A percentile compares a stretch with the other conserved stretches of the same genome.
Evolutionary conservation across 2,888 invertebrate genomes (phyloP).

Genomic region (Drosophila nr. perissopoda): DNA sequence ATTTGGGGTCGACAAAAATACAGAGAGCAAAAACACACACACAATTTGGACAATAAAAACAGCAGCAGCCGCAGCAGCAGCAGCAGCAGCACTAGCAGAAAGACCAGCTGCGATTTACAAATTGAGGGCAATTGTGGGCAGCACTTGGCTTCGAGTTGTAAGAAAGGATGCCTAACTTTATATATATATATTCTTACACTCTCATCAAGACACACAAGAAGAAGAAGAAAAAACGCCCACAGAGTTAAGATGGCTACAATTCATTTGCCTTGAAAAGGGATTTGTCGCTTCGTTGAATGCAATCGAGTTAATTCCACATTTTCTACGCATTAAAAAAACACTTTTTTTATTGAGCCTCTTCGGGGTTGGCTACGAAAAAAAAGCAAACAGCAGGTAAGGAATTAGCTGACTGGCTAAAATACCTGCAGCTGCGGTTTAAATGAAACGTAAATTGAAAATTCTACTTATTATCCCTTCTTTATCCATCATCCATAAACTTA

Average conservation of each 20-base stretch:
- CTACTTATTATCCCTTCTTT: background rate
- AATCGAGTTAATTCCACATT: slow-evolving; percentile 72
- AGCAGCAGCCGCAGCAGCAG: slow-evolving; percentile 35
- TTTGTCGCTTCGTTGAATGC: slow-evolving; percentile 72
- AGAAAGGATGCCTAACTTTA: background rate
- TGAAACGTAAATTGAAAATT: background rate
- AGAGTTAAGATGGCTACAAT: slow-evolving; percentile 17
- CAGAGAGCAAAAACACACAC: slow-evolving; percentile 42
- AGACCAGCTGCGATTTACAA: slow-evolving; percentile 37
- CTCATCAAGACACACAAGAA: background rate
- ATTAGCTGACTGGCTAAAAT: slow-evolving; percentile 12
- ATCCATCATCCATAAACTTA: background rate
- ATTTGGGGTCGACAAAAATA: slow-evolving; percentile 20
- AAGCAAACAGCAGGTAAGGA: background rate
- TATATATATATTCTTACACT: background rate
- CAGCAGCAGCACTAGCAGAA: background rate
- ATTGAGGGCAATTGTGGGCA: slow-evolving; percentile 45
- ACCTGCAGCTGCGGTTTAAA: background rate
- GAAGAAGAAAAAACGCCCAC: slow-evolving; percentile 24
- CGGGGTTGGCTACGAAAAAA: background rate
- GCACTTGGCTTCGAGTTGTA: background rate
- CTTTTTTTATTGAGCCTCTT: slow-evolving; percentile 31
- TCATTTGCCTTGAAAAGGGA: slow-evolving; percentile 37
- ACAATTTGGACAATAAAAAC: slow-evolving; percentile 48
- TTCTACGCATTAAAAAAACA: slow-evolving; percentile 43